phyloP scores from a whole-genome alignment of 2,888 invertebrate species.

The Phortica okadai region DNA sequence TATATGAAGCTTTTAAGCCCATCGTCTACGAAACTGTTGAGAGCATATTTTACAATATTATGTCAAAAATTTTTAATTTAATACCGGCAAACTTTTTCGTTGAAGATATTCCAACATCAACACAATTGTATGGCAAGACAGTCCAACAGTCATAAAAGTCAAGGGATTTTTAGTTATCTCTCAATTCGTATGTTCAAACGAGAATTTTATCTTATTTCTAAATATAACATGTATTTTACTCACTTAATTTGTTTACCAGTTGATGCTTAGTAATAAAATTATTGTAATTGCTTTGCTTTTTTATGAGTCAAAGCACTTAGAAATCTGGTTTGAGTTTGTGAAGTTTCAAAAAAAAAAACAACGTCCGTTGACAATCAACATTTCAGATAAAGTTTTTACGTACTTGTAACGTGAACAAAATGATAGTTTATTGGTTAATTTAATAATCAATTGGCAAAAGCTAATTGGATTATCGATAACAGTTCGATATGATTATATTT shows the following conservation, averaged over 20 bases:
- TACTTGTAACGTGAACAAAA: too few species aligned
- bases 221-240: background rate
- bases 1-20: conserved; percentile 82
- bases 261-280: background rate
- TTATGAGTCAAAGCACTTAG: background rate
- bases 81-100: conserved; percentile 83
- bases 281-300: background rate
- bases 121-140: conserved; percentile 54
- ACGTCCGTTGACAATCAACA: too few species aligned
- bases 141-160: background rate
- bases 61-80: conserved; percentile 81
- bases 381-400: too few species aligned
- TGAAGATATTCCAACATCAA: conserved; percentile 78
- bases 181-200: too few species aligned
- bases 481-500: too few species aligned
- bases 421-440: too few species aligned
- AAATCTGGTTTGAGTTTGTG: background rate
- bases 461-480: too few species aligned
- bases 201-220: too few species aligned
- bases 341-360: background rate
- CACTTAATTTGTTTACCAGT: background rate
- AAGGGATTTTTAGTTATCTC: background rate
- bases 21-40: conserved; percentile 82
- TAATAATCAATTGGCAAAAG: too few species aligned
- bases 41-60: conserved; percentile 81